Evolutionary conservation across 2,888 invertebrate species (phyloP).

Genomic region (Noctuana brunneofusca): DNA sequence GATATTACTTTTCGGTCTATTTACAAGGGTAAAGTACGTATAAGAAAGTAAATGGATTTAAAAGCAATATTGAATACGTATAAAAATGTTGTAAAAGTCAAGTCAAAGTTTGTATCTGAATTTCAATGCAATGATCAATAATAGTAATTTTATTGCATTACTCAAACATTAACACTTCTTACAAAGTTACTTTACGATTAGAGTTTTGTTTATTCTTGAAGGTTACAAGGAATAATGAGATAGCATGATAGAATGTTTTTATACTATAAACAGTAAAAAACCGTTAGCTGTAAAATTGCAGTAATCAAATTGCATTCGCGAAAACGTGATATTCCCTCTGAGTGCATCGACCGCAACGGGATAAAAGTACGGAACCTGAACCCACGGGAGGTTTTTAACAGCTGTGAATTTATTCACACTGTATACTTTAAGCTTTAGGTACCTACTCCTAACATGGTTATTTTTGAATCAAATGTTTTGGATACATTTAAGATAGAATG

Average conservation of each 20-base stretch:
- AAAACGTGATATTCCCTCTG: constrained; percentile 30
- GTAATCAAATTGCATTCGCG: constrained; percentile 34
- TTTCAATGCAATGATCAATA: background rate
- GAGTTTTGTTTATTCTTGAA: too few relatives aligned
- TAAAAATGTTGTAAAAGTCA: background rate
- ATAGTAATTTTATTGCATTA: background rate
- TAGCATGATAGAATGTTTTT: too few relatives aligned
- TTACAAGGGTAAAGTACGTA: too few relatives aligned
- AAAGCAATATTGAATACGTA: background rate
- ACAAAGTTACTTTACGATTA: too few relatives aligned
- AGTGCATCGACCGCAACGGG: constrained; percentile 31
- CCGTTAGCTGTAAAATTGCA: constrained; percentile 33
- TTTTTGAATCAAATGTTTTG: background rate
- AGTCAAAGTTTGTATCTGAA: background rate
- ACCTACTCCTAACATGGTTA: background rate
- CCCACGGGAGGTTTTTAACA: constrained; percentile 14
- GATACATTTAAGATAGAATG: background rate
- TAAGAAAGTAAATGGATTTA: background rate
- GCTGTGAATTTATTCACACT: constrained; percentile 19
- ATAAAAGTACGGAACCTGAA: constrained; percentile 25
- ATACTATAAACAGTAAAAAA: too few relatives aligned
- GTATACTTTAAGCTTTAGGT: background rate
- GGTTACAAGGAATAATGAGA: too few relatives aligned
- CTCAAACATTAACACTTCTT: background rate
- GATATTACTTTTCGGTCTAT: too few relatives aligned